Evolutionary conservation across 1,140 invertebrate genomes (phyloP), one percentile per base, ranked within the genome.

Genomic region (Panulirus ornatus): DNA sequence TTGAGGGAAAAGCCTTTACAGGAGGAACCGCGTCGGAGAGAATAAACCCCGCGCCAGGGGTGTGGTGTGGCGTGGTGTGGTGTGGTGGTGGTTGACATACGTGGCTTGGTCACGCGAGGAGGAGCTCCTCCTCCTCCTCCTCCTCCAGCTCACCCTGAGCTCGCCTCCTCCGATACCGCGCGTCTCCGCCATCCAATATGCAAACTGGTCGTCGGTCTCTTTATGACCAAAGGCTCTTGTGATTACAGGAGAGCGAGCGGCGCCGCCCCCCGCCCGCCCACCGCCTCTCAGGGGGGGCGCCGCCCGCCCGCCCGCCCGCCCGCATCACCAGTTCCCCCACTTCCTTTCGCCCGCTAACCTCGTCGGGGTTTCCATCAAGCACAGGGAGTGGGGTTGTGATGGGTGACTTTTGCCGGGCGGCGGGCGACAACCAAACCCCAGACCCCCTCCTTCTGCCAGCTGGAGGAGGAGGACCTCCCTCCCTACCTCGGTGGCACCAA

Each of bases 201-300:
- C 83, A 84, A 84, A 84, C 83, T 70, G 83, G 16, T 40, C 66
- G 83, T 84, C 83, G 63, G 30, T 34, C 44, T 84, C 66, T 84
- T 84, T 84, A 84, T 84, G 66, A 42, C 70, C 40, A 1, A 38
- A 51, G 83, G 73, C 83, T 71, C n/a, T 84, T 84, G 83, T 84
- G 83, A 84, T 84, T 84, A 84, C 73, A 47, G 83, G 70, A 84
- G 40, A 34, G 40, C 75, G 27, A 42, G 75, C 40, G 8, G 19
- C 3, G 19, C 8, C 2, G 40, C 58, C 42, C 66, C 14, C 40
- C 19, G 27, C 30, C 16, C 40, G 22, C 1, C 82, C 27, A 6
- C 40, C 81, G 11, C 54, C 36, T 30, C 30, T 34, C n/a, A n/a
- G n/a, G n/a, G n/a, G n/a, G n/a, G n/a, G n/a, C n/a, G n/a, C 36